phyloP scores from a whole-genome alignment of 2,113 vertebrate genomes.

The Lota lota region DNA sequence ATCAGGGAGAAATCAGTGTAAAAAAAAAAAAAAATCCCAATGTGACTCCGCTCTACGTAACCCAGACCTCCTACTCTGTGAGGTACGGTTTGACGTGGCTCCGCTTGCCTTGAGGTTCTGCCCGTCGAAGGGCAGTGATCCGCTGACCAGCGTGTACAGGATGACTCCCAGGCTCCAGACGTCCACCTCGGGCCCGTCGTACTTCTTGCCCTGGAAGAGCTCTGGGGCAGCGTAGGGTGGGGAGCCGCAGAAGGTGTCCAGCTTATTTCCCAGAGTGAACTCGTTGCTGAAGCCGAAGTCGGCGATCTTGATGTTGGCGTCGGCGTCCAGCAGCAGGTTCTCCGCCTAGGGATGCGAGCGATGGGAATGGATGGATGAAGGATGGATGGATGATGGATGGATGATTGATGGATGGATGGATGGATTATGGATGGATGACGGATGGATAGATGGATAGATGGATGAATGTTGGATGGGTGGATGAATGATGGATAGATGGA shows the following conservation, averaged over 20 bases:
- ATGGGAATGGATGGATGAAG: constrained; percentile 16
- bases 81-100: neutral
- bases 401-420: neutral
- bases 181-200: constrained; percentile 90
- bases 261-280: constrained; percentile 87
- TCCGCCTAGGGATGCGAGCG: constrained; percentile 76
- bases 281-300: constrained; percentile 97
- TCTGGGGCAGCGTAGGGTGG: constrained; percentile 91
- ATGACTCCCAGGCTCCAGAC: constrained; percentile 93
- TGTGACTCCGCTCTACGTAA: no score
- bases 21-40: no score
- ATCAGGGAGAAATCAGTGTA: no score
- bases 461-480: no score
- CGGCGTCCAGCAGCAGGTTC: constrained; percentile 88
- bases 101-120: constrained; percentile 92
- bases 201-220: constrained; percentile 95
- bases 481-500: no score
- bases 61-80: no score
- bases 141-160: constrained; percentile 91
- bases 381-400: neutral
- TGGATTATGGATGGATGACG: neutral
- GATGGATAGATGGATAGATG: no score
- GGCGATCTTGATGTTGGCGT: constrained; percentile 91
- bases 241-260: constrained; percentile 94
- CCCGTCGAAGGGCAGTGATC: constrained; percentile 90